Evolutionary conservation across 2,113 vertebrate species (phyloP), one percentile per base, ranked within the genome.

Genomic region (Crotalus viridis): DNA sequence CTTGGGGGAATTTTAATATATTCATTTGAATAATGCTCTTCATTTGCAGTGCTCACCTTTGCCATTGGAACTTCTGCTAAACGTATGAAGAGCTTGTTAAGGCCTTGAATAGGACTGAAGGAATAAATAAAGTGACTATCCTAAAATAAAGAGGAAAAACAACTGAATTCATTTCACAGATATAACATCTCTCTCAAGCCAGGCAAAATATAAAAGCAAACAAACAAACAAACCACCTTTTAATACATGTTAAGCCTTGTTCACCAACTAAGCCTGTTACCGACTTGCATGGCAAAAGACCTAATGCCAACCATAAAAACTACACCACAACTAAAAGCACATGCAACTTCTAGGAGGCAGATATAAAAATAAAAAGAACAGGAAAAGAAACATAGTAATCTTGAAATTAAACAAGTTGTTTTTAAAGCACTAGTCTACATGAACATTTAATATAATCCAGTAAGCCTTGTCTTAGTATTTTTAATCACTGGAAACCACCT

Each of bases 121-220:
- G 99, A 99, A 97, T 99, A 99, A 98, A 99, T 99, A 98, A 99
- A 99, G 97, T 99, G 99, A 97, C 99, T 99, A 10, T 99, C 99
- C 99, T 99, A 91, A 39, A 97, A 93, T 17, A 48, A 59, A 87
- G 97, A 86, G 61, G 91, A 95, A 94, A 57, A 91, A 87, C 93
- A 86, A 95, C 46, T 87, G n/a, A 55, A 57, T 94, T 21, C 59
- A 19, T 55, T 55, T 0, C 17, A 39, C 15, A 85, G 7, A 55
- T 26, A 0, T n/a, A 54, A 64, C 3, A 54, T 6, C n/a, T 48
- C 33, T 54, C 52, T 69, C 13, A 56, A 57, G 51, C 39, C 51
- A 90, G 57, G 24, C 5, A 69, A 81, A 33, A 4, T 52, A 10
- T 61, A 90, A 43, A 10, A 90, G 19, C 48, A 13, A 4, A 13